Evolutionary conservation across 1,140 invertebrate species (phyloP).

Genomic region (Orchestia grillus): DNA sequence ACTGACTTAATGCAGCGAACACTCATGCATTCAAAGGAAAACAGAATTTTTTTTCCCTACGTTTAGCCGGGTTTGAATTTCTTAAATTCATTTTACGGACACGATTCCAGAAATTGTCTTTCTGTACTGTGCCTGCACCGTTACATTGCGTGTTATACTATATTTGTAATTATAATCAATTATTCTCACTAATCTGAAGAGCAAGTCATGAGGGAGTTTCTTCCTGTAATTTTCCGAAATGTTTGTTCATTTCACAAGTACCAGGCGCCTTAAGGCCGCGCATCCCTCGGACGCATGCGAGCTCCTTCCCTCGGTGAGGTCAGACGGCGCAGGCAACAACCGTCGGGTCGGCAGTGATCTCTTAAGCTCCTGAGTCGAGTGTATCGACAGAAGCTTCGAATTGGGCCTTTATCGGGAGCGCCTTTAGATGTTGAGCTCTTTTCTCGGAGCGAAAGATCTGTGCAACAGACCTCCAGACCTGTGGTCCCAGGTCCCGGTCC

Average conservation of each 20-base stretch:
- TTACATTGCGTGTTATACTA: too few species aligned
- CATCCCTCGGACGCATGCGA: neutral
- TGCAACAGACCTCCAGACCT: constrained; percentile 28
- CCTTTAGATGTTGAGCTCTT: constrained; percentile 21
- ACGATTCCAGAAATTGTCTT: too few species aligned
- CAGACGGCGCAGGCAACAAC: neutral
- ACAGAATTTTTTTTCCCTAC: too few species aligned
- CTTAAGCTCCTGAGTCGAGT: constrained; percentile 27
- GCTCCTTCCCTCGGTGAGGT: neutral
- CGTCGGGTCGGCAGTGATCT: neutral
- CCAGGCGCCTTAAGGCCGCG: neutral
- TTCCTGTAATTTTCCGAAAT: neutral
- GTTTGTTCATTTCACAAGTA: neutral
- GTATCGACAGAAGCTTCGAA: constrained; percentile 28
- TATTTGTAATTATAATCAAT: neutral
- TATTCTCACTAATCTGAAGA: neutral
- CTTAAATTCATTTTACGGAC: too few species aligned
- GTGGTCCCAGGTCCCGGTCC: too few species aligned
- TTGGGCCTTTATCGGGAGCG: constrained; percentile 13
- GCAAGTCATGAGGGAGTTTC: neutral
- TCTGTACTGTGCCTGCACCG: too few species aligned
- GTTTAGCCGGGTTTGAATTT: too few species aligned
- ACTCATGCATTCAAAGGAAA: too few species aligned
- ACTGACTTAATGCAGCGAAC: too few species aligned
- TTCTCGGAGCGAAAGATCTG: neutral